A percentile compares a stretch with the other conserved stretches of the same genome.
phyloP scores from a whole-genome alignment of 2,888 invertebrate species.

The Drosophila infuscata region DNA sequence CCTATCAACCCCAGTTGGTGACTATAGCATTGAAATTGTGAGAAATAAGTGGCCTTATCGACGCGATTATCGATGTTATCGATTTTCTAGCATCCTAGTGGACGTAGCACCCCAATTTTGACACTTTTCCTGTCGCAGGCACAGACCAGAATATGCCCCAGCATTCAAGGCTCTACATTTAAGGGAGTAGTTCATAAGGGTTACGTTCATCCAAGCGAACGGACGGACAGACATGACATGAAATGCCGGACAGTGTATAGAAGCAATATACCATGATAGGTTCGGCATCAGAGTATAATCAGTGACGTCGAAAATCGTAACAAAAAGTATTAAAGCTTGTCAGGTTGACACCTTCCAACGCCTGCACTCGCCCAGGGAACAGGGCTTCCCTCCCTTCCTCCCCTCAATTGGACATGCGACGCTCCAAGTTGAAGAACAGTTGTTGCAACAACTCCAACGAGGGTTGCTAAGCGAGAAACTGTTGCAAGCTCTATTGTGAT shows the following conservation, averaged over 20 bases:
- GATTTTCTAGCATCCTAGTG: neutral
- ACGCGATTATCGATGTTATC: neutral
- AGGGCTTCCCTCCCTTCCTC: neutral
- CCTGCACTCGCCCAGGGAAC: conserved; percentile 10
- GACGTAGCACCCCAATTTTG: neutral
- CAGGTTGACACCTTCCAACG: conserved; percentile 71
- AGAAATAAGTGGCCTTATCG: neutral
- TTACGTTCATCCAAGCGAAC: too few species aligned
- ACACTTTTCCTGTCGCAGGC: neutral
- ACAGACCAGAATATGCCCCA: neutral
- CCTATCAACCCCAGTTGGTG: too few species aligned
- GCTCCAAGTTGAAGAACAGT: conserved; percentile 32
- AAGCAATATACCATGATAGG: neutral
- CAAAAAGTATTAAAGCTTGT: conserved; percentile 73
- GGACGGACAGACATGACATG: too few species aligned
- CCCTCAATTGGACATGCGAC: conserved; percentile 61
- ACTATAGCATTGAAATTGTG: neutral
- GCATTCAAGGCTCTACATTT: neutral
- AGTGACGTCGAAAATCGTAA: conserved; percentile 65
- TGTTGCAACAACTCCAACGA: conserved; percentile 28
- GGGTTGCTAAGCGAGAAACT: conserved; percentile 28
- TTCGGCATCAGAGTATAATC: conserved; percentile 25
- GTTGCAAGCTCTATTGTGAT: neutral
- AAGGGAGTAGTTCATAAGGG: too few species aligned
- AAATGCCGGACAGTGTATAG: neutral